Base-by-base conservation (phyloP, 2,113 vertebrate genomes). In the Ceyx margarethae region DNA sequence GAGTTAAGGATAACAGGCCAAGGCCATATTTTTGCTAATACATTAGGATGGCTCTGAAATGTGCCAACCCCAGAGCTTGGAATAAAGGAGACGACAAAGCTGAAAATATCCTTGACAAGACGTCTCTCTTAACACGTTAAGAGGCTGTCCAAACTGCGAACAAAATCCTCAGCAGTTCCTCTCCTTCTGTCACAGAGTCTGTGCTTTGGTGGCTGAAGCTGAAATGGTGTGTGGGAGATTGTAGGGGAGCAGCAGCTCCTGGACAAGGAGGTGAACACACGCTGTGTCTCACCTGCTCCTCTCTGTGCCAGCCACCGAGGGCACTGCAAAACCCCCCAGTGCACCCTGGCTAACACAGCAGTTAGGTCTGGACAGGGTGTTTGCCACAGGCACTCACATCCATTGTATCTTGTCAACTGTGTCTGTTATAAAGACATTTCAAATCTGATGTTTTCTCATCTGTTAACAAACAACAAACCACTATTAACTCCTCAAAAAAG, bases 41-140 rank as follows among this genome's bases (percentile, higher is more conserved):
- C 65, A 77, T 82, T 87, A 93, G 92, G 87, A 69, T 73, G 81
- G 67, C 60, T 96, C 72, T 1, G 0, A 73, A 89, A 82, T 20
- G 43, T 85, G 91, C 85, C 89, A 95, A 13, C 48, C 84, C 37
- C 0, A 0, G 45, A 80, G 82, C 60, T 33, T 45, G 82, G 85
- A 89, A 94, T 92, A 80, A 73, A 87, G 78, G n/a, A 67, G 92
- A 92, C 3, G 56, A 91, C 87, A 89, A 92, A 85, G 18, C 89
- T 61, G 92, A 93, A 94, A 96, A 95, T 93, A 91, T 91, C 82
- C 91, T 91, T 91, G 94, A 96, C 91, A 95, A 91, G 87, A 91
- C n/a, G 6, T 95, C 85, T 94, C 78, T 93, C 87, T 95, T 93
- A 93, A 89, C 94, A 91, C 93, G 42, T 95, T 89, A 80, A 61